Evolutionary conservation across 2,113 vertebrate species (phyloP).

Genomic region (Genyomyrus donnyi): DNA sequence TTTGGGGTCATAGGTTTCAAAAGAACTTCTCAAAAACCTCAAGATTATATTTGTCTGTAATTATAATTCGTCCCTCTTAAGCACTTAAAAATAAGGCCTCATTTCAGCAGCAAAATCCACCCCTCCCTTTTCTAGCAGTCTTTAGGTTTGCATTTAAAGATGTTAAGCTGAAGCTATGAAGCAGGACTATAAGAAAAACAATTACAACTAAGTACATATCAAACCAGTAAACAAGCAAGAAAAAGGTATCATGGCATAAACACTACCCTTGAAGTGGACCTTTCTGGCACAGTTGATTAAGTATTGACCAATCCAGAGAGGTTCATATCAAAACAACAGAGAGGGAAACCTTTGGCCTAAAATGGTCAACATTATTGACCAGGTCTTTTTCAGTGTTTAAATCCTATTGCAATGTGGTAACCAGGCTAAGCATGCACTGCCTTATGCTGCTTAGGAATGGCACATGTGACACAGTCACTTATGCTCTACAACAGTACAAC

Average conservation of each 20-base stretch:
- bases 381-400: conserved; percentile 2
- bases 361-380: conserved; percentile 8
- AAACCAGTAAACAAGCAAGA: neutral
- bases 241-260: neutral
- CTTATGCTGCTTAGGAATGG: neutral
- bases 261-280: neutral
- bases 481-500: neutral
- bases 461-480: neutral
- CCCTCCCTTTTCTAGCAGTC: neutral
- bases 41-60: conserved; percentile 2
- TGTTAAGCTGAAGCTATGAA: neutral
- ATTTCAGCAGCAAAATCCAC: conserved; percentile 10
- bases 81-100: conserved; percentile 15
- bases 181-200: neutral
- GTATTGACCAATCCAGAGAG: neutral
- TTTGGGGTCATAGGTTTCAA: neutral
- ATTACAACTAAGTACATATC: neutral
- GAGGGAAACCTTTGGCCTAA: conserved; percentile 8
- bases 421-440: neutral
- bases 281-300: neutral
- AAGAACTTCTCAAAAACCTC: conserved; percentile 1
- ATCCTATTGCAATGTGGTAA: neutral
- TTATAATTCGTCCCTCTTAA: conserved; percentile 14
- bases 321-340: neutral
- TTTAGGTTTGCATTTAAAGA: neutral